Evolutionary conservation across 2,797 vertebrate species (phyloP), one percentile per base, ranked within the genome.

Genomic region (Onychomys arenicola): DNA sequence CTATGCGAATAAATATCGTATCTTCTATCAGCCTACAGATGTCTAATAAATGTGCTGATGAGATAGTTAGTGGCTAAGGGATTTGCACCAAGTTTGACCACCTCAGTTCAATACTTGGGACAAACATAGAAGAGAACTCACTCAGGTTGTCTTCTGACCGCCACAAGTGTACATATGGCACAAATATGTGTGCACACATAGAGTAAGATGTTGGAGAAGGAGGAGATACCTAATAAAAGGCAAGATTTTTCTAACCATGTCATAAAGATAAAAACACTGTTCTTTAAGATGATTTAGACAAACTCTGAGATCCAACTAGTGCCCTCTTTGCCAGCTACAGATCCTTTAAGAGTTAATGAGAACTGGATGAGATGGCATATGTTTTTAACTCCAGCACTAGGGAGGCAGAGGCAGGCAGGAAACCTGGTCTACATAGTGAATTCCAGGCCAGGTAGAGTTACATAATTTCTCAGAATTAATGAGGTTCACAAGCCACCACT

Each of bases 231-330:
- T 71, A 91, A 5, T 80, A 89, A 96, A 86, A 94, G 67, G 55
- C 32, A 87, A 92, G 21, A 65, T 80, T 67, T 67, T 96, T 93
- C 67, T 82, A 76, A 32, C 43, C 29, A 32, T 90, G 23, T 93
- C 84, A 17, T 27, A 59, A 27, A 93, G 21, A 95, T 78, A 13
- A 23, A 90, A 92, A 69, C 90, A 95, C 78, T 76, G 16, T 90
- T 40, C 59, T 85, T 55, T 34, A 17, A 21, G 27, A 23, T 84
- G 82, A 86, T 43, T 84, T 55, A 94, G 17, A 88, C 40, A 94
- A 89, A 85, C n/a, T 90, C 7, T 6, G 34, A 91, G 40, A 73
- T 27, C 71, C 65, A 91, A 40, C 32, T 25, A 80, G 13, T 32
- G 40, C 77, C 34, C 37, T 80, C 49, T 57, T n/a, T 71, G 49